Percentiles rank a stretch among this genome's conserved stretches.
phyloP scores from a whole-genome alignment of 2,888 invertebrate species.

The Scaptodrosophila latifasciaeformis region DNA sequence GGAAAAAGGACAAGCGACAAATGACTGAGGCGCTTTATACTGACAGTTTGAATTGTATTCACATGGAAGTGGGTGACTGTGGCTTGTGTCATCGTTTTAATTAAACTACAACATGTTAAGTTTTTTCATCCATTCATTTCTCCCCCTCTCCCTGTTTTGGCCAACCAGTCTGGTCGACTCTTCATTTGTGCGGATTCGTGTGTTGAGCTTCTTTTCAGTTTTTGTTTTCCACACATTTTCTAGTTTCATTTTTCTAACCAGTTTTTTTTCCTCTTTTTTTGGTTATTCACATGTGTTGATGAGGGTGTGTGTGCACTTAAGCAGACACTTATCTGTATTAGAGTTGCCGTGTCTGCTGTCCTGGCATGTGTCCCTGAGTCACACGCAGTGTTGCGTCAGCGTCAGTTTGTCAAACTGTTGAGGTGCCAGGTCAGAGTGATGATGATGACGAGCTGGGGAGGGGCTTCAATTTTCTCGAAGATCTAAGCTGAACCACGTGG shows the following conservation, averaged over 20 bases:
- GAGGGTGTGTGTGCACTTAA: slow-evolving; percentile 1
- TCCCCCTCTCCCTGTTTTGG: too few species aligned
- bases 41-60: background rate
- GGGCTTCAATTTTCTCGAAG: too few species aligned
- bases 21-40: background rate
- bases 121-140: too few species aligned
- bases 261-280: background rate
- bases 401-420: background rate
- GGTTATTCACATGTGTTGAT: background rate
- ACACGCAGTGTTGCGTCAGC: slow-evolving; percentile 1
- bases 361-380: background rate
- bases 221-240: slow-evolving; percentile 13
- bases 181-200: background rate
- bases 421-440: background rate
- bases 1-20: background rate
- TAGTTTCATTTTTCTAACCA: background rate
- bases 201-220: slow-evolving; percentile 17
- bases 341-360: background rate
- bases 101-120: slow-evolving; percentile 39
- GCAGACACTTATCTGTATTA: slow-evolving; percentile 6
- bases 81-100: slow-evolving; percentile 40
- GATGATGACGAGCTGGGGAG: background rate
- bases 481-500: too few species aligned
- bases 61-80: background rate
- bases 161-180: background rate